These are phyloP conservation scores for Ecliptopera silaceata DNA, from an alignment of 2,888 invertebrate species.

Conservation along the genomic window DNA sequence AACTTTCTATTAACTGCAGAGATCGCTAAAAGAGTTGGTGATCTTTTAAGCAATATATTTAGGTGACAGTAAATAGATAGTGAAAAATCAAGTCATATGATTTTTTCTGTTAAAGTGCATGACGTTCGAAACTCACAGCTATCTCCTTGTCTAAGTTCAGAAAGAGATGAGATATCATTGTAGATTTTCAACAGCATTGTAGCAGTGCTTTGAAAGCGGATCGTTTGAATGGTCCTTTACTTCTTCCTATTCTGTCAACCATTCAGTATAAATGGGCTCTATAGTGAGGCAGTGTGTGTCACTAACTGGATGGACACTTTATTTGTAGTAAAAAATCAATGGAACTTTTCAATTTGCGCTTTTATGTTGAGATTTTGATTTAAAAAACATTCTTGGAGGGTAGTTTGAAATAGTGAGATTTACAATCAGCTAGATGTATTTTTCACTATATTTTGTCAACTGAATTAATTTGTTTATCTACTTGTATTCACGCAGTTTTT, in stretches of 20 bases:
- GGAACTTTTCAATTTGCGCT: constrained; percentile 20
- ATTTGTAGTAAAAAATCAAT: constrained; percentile 22
- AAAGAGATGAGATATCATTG: constrained; percentile 64
- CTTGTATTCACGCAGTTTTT: too few species aligned
- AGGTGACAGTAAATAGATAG: too few species aligned
- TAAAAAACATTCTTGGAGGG: constrained; percentile 1
- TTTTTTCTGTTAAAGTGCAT: too few species aligned
- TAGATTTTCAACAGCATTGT: constrained; percentile 63
- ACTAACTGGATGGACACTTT: constrained; percentile 41
- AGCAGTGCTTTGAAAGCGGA: constrained; percentile 53
- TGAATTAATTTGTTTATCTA: too few species aligned
- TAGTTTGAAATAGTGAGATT: not conserved
- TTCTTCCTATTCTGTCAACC: constrained; percentile 16
- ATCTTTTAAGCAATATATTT: too few species aligned
- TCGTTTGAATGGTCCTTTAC: constrained; percentile 49
- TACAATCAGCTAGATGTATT: not conserved
- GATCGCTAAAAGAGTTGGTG: too few species aligned
- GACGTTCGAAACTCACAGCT: not conserved
- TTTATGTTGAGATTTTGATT: not conserved
- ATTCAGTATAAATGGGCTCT: constrained; percentile 46
- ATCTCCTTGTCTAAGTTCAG: constrained; percentile 13
- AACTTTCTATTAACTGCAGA: too few species aligned
- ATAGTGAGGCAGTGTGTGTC: constrained; percentile 48
- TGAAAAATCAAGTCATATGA: too few species aligned
- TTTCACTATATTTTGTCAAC: not conserved